Conservation (phyloP, 2,797 vertebrate genomes). For the Varecia variegata region DNA sequence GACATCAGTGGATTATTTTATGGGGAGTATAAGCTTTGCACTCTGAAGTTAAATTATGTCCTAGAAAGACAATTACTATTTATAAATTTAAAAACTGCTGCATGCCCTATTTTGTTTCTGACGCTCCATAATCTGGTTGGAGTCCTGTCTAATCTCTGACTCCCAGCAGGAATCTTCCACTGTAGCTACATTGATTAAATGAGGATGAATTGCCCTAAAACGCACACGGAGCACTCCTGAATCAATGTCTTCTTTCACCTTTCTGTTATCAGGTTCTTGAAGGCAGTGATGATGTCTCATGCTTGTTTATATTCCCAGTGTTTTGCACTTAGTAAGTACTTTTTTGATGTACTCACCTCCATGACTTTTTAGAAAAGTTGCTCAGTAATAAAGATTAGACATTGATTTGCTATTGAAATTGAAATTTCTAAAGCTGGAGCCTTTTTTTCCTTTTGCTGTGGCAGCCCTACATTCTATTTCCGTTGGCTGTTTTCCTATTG, state of each 20-base stretch:
- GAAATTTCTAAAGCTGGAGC: background rate
- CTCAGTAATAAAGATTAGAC: background rate
- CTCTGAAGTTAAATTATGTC: background rate
- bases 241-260: background rate
- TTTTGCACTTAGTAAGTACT: no score
- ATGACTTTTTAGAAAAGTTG: background rate
- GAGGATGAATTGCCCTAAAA: background rate
- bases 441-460: background rate
- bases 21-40: background rate
- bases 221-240: background rate
- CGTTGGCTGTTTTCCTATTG: no score
- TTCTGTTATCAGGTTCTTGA: background rate
- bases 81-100: background rate
- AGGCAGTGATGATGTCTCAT: fast-evolving
- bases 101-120: background rate
- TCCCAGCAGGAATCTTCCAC: background rate
- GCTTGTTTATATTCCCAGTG: background rate
- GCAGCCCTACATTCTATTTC: background rate
- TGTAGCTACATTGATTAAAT: background rate
- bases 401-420: background rate
- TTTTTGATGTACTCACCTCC: background rate
- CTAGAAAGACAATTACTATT: background rate
- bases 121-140: background rate
- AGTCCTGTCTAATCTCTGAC: background rate
- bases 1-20: background rate